Conservation (phyloP, 2,888 invertebrate species). For the Athalia cordata region DNA sequence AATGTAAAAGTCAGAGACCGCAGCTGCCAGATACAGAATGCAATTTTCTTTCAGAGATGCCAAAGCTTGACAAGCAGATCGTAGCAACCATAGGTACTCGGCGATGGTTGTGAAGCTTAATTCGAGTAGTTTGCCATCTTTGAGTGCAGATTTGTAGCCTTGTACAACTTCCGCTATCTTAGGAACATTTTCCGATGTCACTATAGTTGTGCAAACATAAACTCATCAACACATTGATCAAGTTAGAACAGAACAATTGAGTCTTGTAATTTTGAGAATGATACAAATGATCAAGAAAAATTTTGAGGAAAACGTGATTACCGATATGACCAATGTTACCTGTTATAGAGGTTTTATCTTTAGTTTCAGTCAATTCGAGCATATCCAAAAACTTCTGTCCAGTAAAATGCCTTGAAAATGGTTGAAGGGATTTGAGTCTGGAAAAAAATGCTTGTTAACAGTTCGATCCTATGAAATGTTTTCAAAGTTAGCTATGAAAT, state of each 20-base stretch:
- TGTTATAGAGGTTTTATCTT: slow-evolving; percentile 80
- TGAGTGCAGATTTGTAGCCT: slow-evolving; percentile 88
- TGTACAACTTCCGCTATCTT: slow-evolving; percentile 83
- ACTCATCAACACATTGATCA: not conserved
- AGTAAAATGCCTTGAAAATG: slow-evolving; percentile 91
- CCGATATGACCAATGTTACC: slow-evolving; percentile 71
- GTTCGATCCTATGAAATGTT: not conserved
- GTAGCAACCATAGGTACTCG: slow-evolving; percentile 94
- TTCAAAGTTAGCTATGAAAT: not conserved
- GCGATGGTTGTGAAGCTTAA: slow-evolving; percentile 89
- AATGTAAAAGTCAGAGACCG: slow-evolving; percentile 99
- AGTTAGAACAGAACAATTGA: not conserved
- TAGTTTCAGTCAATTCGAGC: slow-evolving; percentile 81
- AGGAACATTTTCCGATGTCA: slow-evolving; percentile 84
- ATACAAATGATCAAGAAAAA: not conserved
- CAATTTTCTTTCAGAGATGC: slow-evolving; percentile 81
- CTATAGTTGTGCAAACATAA: slow-evolving; percentile 70
- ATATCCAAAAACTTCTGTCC: slow-evolving; percentile 87
- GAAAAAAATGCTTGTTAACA: slow-evolving; percentile 70
- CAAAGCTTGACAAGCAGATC: slow-evolving; percentile 88
- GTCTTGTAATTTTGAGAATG: not conserved
- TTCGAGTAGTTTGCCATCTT: slow-evolving; percentile 83
- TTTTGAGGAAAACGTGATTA: slow-evolving; percentile 15
- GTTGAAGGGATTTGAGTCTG: slow-evolving; percentile 91
- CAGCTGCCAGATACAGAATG: slow-evolving; percentile 96